Evolutionary conservation across 1,140 invertebrate species (phyloP), one percentile per base, ranked within the genome.

Genomic region (Plutomurus gul): DNA sequence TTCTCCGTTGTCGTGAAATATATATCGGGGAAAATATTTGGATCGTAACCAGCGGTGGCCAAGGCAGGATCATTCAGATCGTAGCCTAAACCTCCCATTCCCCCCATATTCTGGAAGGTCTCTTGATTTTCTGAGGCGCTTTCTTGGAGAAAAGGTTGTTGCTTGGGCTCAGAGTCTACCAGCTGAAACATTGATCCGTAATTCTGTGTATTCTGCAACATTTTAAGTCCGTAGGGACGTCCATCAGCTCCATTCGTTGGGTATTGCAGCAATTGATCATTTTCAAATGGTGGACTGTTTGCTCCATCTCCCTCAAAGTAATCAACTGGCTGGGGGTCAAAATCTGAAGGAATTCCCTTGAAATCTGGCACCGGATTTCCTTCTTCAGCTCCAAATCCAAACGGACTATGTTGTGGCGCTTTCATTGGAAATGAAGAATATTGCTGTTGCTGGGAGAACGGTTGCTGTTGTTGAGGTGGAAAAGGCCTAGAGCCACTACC

Each of bases 11-110:
- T 82, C 25, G 83, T 84, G 27, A 84, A 84, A 56, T 84, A 84
- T 75, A 84, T 84, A 77, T 84, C 83, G 2, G 83, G 83, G 72
- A 84, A 84, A 39, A 84, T 76, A 49, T 84, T 82, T 2, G 81
- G 43, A 49, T 84, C 83, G 20, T 84, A 84, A 10, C 76, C 76
- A 0, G 70, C 70, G 25, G 77, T 74, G 36, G 49, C 77, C n/a
- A 39, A n/a, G 13, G 20, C 70, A 18, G 43, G 39, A 27, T 72
- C 33, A 36, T 65, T 65, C 25, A 65, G 25, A 36, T 78, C 70
- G 8, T 51, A 40, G 6, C 65, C 70, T 0, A 46, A 18, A 16
- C 13, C 43, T 4, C 71, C 43, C 7, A 33, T 18, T 7, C 30
- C 36, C 1, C n/a, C 46, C 16, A 20, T 20, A 4, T 37, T 18